Conservation (phyloP, 2,113 vertebrate genomes). For the Apeltes quadracus region DNA sequence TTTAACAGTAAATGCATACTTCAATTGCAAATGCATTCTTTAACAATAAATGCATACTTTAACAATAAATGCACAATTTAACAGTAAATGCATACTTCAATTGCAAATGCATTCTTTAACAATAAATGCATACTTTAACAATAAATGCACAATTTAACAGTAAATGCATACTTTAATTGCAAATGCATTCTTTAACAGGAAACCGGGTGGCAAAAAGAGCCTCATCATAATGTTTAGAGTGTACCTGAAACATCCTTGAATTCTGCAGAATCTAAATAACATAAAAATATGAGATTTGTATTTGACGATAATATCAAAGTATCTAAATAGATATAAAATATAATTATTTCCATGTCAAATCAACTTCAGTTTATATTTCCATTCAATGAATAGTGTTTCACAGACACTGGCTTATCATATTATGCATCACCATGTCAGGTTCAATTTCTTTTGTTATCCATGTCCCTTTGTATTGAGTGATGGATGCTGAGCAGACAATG, state of each 20-base stretch:
- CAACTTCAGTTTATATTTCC: background rate
- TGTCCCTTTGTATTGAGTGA: conserved; percentile 38
- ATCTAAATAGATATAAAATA: background rate
- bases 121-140: too few relatives aligned
- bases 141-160: too few relatives aligned
- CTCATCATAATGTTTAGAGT: background rate
- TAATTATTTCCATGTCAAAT: background rate
- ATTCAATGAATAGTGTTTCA: conserved; percentile 1
- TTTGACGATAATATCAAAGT: too few relatives aligned
- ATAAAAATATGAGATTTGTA: background rate
- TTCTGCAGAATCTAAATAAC: background rate
- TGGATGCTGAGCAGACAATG: conserved; percentile 80
- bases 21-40: too few relatives aligned
- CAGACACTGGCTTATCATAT: conserved; percentile 17
- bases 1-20: too few relatives aligned
- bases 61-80: too few relatives aligned
- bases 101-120: too few relatives aligned
- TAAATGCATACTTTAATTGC: too few relatives aligned
- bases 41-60: too few relatives aligned
- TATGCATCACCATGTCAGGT: conserved; percentile 52
- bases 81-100: too few relatives aligned
- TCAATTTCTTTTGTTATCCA: conserved; percentile 62
- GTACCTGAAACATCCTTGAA: background rate
- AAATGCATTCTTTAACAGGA: background rate
- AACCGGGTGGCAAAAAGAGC: background rate